Conservation (phyloP, 2,888 invertebrate species). For the Apocheima hispidaria region DNA sequence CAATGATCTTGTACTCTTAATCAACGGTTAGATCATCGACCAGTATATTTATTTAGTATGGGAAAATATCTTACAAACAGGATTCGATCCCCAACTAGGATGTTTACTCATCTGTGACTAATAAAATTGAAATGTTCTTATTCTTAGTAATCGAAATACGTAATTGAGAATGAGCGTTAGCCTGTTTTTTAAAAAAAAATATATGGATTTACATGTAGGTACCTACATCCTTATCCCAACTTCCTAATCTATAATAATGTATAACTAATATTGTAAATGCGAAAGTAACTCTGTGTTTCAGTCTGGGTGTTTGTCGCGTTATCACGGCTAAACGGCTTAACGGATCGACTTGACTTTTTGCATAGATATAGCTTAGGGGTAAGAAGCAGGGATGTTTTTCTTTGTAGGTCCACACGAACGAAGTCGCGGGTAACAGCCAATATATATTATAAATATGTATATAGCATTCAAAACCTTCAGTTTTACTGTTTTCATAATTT, state of each 20-base stretch:
- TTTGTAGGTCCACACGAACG: no score
- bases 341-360: no score
- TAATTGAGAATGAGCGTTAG: conserved; percentile 16
- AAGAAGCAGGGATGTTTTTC: no score
- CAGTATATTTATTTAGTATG: conserved; percentile 56
- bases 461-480: no score
- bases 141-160: conserved; percentile 26
- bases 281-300: no score
- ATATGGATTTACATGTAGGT: not conserved
- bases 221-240: not conserved
- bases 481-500: no score
- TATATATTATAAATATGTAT: no score
- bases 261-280: not conserved
- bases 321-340: no score
- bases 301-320: no score
- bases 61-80: conserved; percentile 59
- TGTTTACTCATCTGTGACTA: conserved; percentile 66
- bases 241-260: not conserved
- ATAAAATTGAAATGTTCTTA: conserved; percentile 45
- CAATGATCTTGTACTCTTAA: conserved; percentile 54
- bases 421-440: no score
- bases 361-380: no score
- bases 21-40: conserved; percentile 67
- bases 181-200: not conserved
- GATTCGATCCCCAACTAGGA: conserved; percentile 59